Conservation (phyloP, 2,797 vertebrate genomes). For the Siniperca undulata region DNA sequence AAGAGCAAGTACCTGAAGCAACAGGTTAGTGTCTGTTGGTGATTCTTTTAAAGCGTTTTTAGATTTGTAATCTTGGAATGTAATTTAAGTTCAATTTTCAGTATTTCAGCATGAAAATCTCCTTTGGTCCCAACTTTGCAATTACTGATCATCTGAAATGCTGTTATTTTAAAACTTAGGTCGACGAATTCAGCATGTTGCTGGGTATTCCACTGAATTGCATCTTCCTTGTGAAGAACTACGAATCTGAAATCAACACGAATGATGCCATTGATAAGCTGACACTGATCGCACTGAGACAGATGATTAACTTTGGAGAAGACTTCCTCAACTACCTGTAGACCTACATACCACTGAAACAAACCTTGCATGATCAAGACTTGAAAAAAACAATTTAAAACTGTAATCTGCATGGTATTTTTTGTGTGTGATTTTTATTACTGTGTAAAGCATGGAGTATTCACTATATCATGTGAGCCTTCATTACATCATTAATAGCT, state of each 20-base stretch:
- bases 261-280: conserved; percentile 46
- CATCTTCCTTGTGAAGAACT: conserved; percentile 81
- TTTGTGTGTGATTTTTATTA: no score
- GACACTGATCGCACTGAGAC: conserved; percentile 50
- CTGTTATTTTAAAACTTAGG: conserved; percentile 28
- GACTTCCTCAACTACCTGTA: conserved; percentile 36
- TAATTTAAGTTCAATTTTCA: neutral
- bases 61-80: neutral
- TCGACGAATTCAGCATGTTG: conserved; percentile 56
- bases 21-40: conserved; percentile 30
- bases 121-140: neutral
- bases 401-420: no score
- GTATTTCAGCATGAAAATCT: neutral
- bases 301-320: conserved; percentile 58
- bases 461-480: no score
- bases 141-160: neutral
- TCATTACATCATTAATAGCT: no score
- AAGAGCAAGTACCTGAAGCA: conserved; percentile 44
- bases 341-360: neutral
- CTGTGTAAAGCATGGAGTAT: no score
- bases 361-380: neutral
- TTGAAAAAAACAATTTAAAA: no score
- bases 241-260: conserved; percentile 1
- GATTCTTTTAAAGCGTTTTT: neutral
- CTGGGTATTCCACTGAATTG: conserved; percentile 77